Evolutionary conservation across 2,113 vertebrate genomes (phyloP).

Genomic region (Psittacula cyanocephala): DNA sequence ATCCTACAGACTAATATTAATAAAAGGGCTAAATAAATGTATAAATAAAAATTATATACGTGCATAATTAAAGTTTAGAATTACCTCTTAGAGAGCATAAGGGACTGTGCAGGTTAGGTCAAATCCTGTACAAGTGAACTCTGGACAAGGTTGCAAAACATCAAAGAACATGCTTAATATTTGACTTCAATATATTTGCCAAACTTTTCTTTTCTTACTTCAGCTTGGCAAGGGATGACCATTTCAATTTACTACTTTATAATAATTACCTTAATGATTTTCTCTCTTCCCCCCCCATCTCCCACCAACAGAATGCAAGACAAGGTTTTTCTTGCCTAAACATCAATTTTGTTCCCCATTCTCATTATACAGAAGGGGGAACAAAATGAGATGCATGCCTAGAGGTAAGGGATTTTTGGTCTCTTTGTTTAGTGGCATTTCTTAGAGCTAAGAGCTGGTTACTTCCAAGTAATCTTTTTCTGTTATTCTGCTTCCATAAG

Average conservation of each 20-base stretch:
- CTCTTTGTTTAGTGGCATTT: not conserved
- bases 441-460: not conserved
- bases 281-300: not conserved
- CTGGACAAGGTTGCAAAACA: not conserved
- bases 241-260: not conserved
- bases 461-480: not conserved
- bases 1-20: not conserved
- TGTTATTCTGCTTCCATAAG: not conserved
- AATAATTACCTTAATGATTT: not conserved
- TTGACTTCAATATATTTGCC: not conserved
- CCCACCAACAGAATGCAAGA: not conserved
- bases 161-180: constrained; percentile 13
- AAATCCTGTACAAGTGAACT: not conserved
- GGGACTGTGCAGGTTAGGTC: not conserved
- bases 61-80: not conserved
- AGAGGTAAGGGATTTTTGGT: not conserved
- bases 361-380: not conserved
- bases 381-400: not conserved
- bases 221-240: constrained; percentile 38
- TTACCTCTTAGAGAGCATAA: not conserved
- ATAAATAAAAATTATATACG: not conserved
- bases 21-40: not conserved
- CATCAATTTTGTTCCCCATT: not conserved
- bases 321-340: not conserved
- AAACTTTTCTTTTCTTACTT: not conserved